phyloP scores from a whole-genome alignment of 1,140 invertebrate species.

The Cyrtorhinus lividipennis region DNA sequence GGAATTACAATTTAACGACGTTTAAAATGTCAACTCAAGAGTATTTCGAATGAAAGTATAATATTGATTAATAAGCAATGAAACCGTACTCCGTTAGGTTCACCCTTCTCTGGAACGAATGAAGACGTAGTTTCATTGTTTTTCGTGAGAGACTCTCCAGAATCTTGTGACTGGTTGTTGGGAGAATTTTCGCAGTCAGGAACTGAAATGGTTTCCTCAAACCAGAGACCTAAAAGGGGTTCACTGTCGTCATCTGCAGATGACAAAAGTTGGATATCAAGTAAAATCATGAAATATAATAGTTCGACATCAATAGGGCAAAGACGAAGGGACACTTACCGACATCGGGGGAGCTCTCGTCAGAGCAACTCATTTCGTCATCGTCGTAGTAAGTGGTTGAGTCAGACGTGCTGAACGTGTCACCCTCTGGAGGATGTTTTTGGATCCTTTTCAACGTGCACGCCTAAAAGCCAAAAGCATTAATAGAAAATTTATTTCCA shows the following conservation, averaged over 20 bases:
- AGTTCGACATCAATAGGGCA: too few relatives aligned
- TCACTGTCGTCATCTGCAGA: conserved; percentile 63
- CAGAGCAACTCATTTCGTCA: conserved; percentile 69
- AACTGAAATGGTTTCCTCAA: conserved; percentile 76
- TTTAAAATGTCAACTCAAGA: neutral
- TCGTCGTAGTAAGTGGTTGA: conserved; percentile 88
- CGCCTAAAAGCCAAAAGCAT: too few relatives aligned
- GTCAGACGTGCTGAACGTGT: conserved; percentile 71
- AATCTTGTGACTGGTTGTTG: conserved; percentile 16
- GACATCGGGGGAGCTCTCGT: conserved; percentile 74
- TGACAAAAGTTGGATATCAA: neutral
- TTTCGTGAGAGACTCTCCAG: conserved; percentile 15
- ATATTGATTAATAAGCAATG: too few relatives aligned
- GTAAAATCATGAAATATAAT: neutral
- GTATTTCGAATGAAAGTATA: too few relatives aligned
- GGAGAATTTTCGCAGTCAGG: conserved; percentile 37
- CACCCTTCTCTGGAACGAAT: conserved; percentile 75
- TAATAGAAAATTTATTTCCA: too few relatives aligned
- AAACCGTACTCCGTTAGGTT: conserved; percentile 65
- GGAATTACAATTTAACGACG: conserved; percentile 22
- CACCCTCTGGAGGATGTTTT: conserved; percentile 59
- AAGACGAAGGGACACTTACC: too few relatives aligned
- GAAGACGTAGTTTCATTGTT: conserved; percentile 27
- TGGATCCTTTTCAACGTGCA: conserved; percentile 67
- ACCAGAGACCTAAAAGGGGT: conserved; percentile 80